Evolutionary conservation across 2,113 vertebrate species (phyloP).

Genomic region (Coreoperca whiteheadi): DNA sequence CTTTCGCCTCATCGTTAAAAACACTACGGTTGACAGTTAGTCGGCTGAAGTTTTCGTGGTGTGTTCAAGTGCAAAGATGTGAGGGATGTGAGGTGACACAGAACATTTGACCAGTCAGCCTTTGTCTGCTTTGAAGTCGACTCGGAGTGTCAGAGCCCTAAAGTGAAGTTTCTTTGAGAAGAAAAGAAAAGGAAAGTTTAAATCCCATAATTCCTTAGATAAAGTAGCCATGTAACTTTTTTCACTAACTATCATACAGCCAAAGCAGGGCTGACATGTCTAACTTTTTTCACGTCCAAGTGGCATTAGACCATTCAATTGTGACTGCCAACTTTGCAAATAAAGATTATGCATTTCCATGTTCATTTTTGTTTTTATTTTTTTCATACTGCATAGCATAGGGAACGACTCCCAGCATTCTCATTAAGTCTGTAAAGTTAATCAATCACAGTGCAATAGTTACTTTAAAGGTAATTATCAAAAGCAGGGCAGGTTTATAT

Average conservation of each 20-base stretch:
- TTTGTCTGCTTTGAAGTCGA: slow-evolving; percentile 25
- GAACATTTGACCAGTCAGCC: slow-evolving; percentile 24
- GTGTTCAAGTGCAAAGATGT: slow-evolving; percentile 37
- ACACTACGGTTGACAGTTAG: slow-evolving; percentile 2
- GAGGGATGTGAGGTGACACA: slow-evolving; percentile 23
- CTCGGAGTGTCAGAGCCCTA: background rate
- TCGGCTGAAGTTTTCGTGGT: slow-evolving; percentile 27
- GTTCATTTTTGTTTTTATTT: background rate
- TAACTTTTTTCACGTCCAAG: background rate
- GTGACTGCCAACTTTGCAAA: slow-evolving; percentile 30
- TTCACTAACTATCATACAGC: background rate
- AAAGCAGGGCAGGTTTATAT: background rate
- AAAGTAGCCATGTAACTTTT: background rate
- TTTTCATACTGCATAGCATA: background rate
- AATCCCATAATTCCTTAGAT: background rate
- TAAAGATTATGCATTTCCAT: background rate
- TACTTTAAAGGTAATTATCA: background rate
- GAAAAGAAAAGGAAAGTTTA: slow-evolving; percentile 12
- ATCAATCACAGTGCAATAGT: background rate
- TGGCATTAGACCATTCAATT: background rate
- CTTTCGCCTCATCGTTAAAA: slow-evolving; percentile 26
- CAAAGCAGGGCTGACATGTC: too few relatives aligned
- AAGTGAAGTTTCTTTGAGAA: slow-evolving; percentile 23
- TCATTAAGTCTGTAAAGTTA: background rate
- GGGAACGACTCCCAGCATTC: slow-evolving; percentile 1